Base-by-base conservation (phyloP, 2,888 invertebrate genomes). In the Prenolepis imparis region DNA sequence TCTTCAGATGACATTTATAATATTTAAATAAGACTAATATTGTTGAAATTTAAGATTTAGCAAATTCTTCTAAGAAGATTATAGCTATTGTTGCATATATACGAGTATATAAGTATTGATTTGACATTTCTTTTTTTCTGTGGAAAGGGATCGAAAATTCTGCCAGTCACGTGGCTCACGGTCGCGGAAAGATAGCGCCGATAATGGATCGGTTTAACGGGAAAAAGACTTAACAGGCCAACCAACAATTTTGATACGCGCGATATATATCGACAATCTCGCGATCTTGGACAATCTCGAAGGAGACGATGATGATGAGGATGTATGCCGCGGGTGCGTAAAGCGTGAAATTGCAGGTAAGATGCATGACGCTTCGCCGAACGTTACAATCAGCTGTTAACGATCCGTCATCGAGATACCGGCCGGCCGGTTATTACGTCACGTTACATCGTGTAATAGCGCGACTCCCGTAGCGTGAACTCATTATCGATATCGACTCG, bases 341-440 rank as follows among this genome's bases (percentile, higher is more conserved):
- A 80, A 82, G 55, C 84, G 77, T 84, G 75, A 84, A 84, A 84
- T 84, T 84, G 75, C 74, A 70, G 67, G 74, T 59, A 44, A 52
- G 75, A 48, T 70, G 67, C 70, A 70, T 68, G 82, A 84, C 75
- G 66, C 82, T 36, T 57, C 82, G 82, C n/a, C 73, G 73, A 21
- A 61, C 59, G 36, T 67, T 61, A 81, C 66, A 73, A 84, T 81
- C 84, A 73, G 73, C 73, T 74, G 81, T 57, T 84, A 84, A 84
- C 84, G 67, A 81, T 80, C 70, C 80, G 73, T 72, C 80, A 52
- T 72, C 21, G 48, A 83, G 77, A 70, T 77, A 68, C 24, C 80
- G 55, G 36, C 67, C 52, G n/a, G 59, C 67, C 52, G 24, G 59
- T 28, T 21, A 55, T 83, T 68, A 55, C 68, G 52, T 61, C 77